Conservation (phyloP, 2,113 vertebrate species). For the Tetrao urogallus region DNA sequence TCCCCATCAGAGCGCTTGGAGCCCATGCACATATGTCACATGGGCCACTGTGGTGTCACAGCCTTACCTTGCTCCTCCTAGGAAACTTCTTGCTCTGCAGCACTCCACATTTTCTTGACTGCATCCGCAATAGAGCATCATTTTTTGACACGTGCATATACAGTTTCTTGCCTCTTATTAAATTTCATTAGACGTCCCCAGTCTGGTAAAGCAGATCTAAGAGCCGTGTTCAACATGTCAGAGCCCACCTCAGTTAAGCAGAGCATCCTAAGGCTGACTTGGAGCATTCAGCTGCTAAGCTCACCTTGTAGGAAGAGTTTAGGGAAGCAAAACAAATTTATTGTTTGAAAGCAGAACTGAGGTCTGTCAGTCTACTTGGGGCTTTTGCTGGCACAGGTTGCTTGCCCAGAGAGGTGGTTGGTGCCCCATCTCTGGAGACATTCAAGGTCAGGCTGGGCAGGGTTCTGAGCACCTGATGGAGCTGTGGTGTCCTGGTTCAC, state of each 20-base stretch:
- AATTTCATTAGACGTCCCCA: not conserved
- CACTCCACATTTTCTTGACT: rapidly evolving
- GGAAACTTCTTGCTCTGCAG: not conserved
- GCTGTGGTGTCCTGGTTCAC: too few species aligned
- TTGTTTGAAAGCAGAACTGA: not conserved
- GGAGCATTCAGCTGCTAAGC: not conserved
- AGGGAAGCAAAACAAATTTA: rapidly evolving
- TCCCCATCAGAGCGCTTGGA: not conserved
- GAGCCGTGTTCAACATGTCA: rapidly evolving
- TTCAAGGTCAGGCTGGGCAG: too few species aligned
- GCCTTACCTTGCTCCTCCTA: rapidly evolving
- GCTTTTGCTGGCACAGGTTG: not conserved
- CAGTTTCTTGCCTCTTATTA: not conserved
- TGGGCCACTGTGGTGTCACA: not conserved
- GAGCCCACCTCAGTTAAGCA: not conserved
- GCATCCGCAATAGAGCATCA: not conserved
- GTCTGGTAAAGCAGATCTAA: not conserved
- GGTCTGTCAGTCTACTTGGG: not conserved
- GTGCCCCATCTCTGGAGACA: too few species aligned
- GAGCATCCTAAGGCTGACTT: not conserved
- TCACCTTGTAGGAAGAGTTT: not conserved
- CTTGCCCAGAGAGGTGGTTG: too few species aligned
- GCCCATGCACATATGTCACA: not conserved
- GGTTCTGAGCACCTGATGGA: too few species aligned
- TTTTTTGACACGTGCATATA: not conserved